Percentiles rank a stretch among this genome's conserved stretches.
phyloP scores from a whole-genome alignment of 1,140 invertebrate genomes.

The Homalodisca vitripennis region DNA sequence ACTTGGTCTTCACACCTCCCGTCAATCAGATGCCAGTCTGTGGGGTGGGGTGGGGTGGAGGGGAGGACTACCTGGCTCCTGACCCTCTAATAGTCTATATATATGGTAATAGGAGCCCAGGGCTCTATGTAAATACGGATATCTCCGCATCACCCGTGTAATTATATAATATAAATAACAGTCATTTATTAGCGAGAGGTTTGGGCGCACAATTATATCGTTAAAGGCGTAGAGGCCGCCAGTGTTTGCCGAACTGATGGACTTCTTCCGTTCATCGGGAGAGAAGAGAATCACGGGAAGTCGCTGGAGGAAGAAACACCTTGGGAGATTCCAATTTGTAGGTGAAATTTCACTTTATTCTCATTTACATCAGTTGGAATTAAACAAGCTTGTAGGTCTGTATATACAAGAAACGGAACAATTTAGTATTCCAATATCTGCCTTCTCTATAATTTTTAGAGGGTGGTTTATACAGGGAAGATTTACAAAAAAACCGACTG shows the following conservation, averaged over 20 bases:
- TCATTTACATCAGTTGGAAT: too few relatives aligned
- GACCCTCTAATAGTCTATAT: constrained; percentile 19
- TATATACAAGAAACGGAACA: too few relatives aligned
- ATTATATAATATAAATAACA: constrained; percentile 26
- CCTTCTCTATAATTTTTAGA: too few relatives aligned
- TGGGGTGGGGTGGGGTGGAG: not conserved
- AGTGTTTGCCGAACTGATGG: not conserved
- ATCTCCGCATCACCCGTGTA: constrained; percentile 13
- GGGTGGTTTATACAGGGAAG: too few relatives aligned
- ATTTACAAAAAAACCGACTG: too few relatives aligned
- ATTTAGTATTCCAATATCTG: too few relatives aligned
- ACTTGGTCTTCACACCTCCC: not conserved
- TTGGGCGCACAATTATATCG: constrained; percentile 24
- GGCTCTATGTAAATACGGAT: constrained; percentile 24
- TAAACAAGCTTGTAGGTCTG: too few relatives aligned
- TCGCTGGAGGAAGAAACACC: not conserved
- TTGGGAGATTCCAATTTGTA: too few relatives aligned
- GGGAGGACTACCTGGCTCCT: not conserved
- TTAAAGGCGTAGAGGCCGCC: not conserved
- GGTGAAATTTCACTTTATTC: too few relatives aligned
- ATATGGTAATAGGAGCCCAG: constrained; percentile 5
- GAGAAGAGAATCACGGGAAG: not conserved
- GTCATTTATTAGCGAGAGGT: constrained; percentile 20
- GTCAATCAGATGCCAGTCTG: not conserved
- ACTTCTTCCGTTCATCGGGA: not conserved